Conservation (phyloP, 2,888 invertebrate genomes). For the Digitonthophagus gazella region DNA sequence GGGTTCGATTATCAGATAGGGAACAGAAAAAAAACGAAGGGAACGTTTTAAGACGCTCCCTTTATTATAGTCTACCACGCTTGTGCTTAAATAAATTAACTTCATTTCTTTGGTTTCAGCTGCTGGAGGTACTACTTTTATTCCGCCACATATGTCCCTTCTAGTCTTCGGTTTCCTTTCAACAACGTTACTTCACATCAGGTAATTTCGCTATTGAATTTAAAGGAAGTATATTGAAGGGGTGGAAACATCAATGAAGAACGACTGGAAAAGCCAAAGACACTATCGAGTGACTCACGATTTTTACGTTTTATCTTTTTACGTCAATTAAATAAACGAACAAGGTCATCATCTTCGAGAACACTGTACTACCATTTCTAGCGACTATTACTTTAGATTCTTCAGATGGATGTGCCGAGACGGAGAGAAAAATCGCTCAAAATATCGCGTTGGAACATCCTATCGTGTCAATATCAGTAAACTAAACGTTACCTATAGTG, state of each 20-base stretch:
- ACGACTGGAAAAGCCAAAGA: conserved; percentile 19
- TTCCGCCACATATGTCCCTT: conserved; percentile 41
- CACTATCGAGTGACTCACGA: conserved; percentile 23
- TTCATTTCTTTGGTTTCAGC: conserved; percentile 41
- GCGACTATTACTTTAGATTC: conserved; percentile 9
- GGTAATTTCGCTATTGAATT: conserved; percentile 40
- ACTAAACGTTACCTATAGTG: conserved; percentile 13
- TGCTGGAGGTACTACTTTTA: conserved; percentile 44
- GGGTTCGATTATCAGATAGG: neutral
- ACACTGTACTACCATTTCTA: conserved; percentile 5
- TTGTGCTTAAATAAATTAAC: neutral
- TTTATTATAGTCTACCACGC: neutral
- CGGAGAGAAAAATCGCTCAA: neutral
- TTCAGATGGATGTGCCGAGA: neutral
- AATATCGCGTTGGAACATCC: neutral
- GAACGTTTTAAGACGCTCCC: neutral
- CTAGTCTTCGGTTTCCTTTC: conserved; percentile 42
- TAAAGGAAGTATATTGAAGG: conserved; percentile 7
- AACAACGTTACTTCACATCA: conserved; percentile 38
- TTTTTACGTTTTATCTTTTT: conserved; percentile 17
- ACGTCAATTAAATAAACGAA: conserved; percentile 5
- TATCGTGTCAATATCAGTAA: conserved; percentile 4
- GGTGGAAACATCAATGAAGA: conserved; percentile 12
- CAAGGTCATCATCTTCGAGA: conserved; percentile 2
- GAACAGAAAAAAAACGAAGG: neutral